These are phyloP conservation scores for Phorcus lineatus DNA, from an alignment of 2,888 invertebrate species.

Conservation along the genomic window DNA sequence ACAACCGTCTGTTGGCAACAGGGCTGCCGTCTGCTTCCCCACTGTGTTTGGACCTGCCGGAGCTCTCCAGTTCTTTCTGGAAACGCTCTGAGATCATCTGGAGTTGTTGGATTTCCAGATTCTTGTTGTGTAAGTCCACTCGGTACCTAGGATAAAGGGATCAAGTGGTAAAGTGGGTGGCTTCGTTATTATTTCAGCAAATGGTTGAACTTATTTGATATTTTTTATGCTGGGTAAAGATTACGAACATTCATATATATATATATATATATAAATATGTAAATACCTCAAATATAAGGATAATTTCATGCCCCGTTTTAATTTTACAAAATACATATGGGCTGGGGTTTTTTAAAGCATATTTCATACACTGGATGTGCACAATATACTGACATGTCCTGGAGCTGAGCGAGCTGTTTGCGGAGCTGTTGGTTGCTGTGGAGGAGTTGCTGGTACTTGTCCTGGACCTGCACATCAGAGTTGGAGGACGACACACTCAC, in stretches of 20 bases:
- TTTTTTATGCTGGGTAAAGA: too few species aligned
- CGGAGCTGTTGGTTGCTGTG: constrained; percentile 33
- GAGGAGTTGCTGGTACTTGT: constrained; percentile 20
- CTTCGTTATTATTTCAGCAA: background rate
- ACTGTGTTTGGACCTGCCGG: background rate
- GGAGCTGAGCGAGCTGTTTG: constrained; percentile 36
- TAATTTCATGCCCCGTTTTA: too few species aligned
- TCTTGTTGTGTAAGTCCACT: background rate
- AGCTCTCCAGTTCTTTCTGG: background rate
- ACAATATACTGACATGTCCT: constrained; percentile 15
- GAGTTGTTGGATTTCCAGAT: background rate
- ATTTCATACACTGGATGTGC: too few species aligned
- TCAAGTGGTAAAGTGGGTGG: background rate
- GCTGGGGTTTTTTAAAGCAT: too few species aligned
- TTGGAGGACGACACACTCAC: background rate
- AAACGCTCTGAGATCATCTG: constrained; percentile 6
- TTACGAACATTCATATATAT: too few species aligned
- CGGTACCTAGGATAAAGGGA: background rate
- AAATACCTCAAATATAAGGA: too few species aligned
- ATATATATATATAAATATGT: too few species aligned
- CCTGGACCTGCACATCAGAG: background rate
- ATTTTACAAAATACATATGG: too few species aligned
- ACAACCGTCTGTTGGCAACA: background rate
- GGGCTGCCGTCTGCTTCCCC: constrained; percentile 4
- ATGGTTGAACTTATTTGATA: too few species aligned